phyloP scores from a whole-genome alignment of 1,140 invertebrate genomes.

The Sarcophaga bullata region DNA sequence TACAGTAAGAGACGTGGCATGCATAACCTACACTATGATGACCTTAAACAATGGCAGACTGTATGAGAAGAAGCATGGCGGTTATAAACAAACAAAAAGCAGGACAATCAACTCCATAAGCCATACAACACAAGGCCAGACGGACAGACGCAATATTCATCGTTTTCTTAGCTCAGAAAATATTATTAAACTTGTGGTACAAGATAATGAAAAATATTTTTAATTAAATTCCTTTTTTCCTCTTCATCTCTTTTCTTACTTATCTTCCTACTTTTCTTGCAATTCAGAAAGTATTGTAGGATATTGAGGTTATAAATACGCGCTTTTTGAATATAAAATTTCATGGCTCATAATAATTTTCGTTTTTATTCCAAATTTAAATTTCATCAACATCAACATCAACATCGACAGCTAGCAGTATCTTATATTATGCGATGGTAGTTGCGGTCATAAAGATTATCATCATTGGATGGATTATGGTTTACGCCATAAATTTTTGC shows the following conservation, averaged over 20 bases:
- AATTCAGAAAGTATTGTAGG: neutral
- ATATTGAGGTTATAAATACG: neutral
- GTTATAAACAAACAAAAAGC: neutral
- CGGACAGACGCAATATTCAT: too few relatives aligned
- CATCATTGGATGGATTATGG: too few relatives aligned
- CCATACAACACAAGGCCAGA: too few relatives aligned
- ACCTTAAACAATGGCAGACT: neutral
- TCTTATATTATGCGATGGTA: too few relatives aligned
- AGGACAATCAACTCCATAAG: slow-evolving; percentile 7
- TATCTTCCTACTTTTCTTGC: neutral
- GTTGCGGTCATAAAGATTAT: too few relatives aligned
- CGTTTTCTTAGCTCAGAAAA: neutral
- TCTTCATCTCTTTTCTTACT: neutral
- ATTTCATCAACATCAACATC: neutral
- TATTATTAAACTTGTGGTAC: neutral
- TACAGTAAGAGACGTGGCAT: neutral
- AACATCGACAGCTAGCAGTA: neutral
- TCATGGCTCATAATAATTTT: neutral
- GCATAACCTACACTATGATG: neutral
- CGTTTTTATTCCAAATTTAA: neutral
- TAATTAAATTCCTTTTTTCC: neutral
- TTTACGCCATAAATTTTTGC: too few relatives aligned
- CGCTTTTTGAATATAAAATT: neutral
- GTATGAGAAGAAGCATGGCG: neutral
- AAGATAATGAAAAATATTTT: slow-evolving; percentile 3